Evolutionary conservation across 2,797 vertebrate species (phyloP), one percentile per base, ranked within the genome.

Genomic region (Tokudaia tokunoshimensis): DNA sequence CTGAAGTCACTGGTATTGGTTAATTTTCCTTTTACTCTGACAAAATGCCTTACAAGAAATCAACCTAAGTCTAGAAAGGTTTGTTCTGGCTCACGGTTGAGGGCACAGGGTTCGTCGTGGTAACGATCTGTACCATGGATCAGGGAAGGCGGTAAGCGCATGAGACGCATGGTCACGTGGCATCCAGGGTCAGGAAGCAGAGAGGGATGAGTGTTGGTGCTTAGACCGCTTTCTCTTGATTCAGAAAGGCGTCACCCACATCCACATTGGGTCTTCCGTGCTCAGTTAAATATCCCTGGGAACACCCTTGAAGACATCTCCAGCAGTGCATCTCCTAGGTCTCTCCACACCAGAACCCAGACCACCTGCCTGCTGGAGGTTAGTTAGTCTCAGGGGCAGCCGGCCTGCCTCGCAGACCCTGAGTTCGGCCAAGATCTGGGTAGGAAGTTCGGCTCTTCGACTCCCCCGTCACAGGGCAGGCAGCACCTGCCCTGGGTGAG

Each of bases 391-490:
- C 75, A 2, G 6, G n/a, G 65, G 29, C 70, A 26, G 44, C 67
- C 31, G 4, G 29, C 44, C 78, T 76, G 59, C 44, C n/a, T 70
- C 14, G 1, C 2, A 0, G 4, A 52, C 22, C 26, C 61, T 15
- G 75, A 41, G 10, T n/a, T 63, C 31, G 1, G 7, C 55, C 29
- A 31, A 1, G 72, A 34, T 34, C 4, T 2, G 0, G 31, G 67
- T 37, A 79, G 37, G 20, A 6, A 9, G 41, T 24, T 20, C 41
- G 50, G 22, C 67, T 50, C 55, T 6, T 44, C 1, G 20, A 22
- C 57, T 8, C 19, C 7, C 57, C 57, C 6, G 6, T 59, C 1
- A 0, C 0, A 0, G 13, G 52, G 17, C 26, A 37, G 26, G 47
- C 72, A 44, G 7, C 22, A 17, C n/a, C 74, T 34, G 57, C 41